A percentile compares a stretch with the other conserved stretches of the same genome.
phyloP scores from a whole-genome alignment of 2,113 vertebrate genomes.

The Lonchura striata region DNA sequence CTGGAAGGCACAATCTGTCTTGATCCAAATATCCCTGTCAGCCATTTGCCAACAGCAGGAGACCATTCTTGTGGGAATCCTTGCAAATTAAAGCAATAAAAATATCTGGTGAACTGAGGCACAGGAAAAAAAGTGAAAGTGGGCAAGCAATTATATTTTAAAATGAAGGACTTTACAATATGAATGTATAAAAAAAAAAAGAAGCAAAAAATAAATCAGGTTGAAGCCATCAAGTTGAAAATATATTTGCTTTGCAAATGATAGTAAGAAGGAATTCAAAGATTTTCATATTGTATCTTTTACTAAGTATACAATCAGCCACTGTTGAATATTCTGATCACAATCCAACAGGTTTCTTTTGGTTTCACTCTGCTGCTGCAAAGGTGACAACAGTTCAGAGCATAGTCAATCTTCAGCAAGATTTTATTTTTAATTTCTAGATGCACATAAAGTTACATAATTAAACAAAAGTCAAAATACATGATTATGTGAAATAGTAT shows the following conservation, averaged over 20 bases:
- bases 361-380: background rate
- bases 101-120: background rate
- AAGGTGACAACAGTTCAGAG: background rate
- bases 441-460: background rate
- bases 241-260: background rate
- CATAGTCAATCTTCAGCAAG: background rate
- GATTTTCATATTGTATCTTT: background rate
- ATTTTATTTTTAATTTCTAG: background rate
- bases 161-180: background rate
- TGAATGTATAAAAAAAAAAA: background rate
- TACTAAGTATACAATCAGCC: background rate
- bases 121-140: background rate
- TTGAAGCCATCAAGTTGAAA: background rate
- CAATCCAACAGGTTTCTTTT: background rate
- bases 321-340: background rate
- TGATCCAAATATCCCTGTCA: background rate
- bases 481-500: background rate
- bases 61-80: background rate
- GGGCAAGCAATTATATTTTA: background rate
- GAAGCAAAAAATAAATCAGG: background rate
- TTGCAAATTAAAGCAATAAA: slow-evolving; percentile 13
- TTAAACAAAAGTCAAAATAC: background rate
- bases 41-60: background rate
- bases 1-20: background rate
- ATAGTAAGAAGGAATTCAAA: background rate